Evolutionary conservation across 2,113 vertebrate species (phyloP).

Genomic region (Mystacornis crossleyi): DNA sequence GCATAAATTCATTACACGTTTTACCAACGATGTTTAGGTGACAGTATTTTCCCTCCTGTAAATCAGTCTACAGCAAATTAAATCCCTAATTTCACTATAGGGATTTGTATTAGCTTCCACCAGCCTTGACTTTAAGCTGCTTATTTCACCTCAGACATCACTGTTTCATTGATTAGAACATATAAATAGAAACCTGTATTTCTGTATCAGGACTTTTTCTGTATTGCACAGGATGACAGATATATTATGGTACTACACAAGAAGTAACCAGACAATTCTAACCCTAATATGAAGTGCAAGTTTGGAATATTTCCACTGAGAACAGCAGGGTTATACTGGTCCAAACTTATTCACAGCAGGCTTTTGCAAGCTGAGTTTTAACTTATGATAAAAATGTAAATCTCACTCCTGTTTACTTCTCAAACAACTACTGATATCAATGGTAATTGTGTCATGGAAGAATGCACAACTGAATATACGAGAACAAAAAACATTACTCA

Average conservation of each 20-base stretch:
- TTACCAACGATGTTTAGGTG: not conserved
- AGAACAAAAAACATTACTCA: not conserved
- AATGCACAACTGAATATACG: not conserved
- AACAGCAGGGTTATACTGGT: not conserved
- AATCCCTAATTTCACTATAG: not conserved
- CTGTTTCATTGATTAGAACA: not conserved
- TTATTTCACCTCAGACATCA: not conserved
- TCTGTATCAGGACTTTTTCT: not conserved
- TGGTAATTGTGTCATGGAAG: not conserved
- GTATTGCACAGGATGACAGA: not conserved
- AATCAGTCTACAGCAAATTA: not conserved
- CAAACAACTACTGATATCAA: not conserved
- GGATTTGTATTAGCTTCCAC: not conserved
- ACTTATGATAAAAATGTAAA: not conserved
- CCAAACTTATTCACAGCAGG: not conserved
- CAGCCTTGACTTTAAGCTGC: not conserved
- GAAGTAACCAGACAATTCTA: not conserved
- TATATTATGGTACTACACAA: not conserved
- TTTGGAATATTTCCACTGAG: not conserved
- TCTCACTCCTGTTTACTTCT: not conserved
- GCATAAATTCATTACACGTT: not conserved
- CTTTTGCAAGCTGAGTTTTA: not conserved
- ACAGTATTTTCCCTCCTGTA: not conserved
- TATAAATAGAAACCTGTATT: not conserved
- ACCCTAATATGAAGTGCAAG: not conserved